Evolutionary conservation across 2,888 invertebrate genomes (phyloP), one percentile per base, ranked within the genome.

Genomic region (Dioctria linearis): DNA sequence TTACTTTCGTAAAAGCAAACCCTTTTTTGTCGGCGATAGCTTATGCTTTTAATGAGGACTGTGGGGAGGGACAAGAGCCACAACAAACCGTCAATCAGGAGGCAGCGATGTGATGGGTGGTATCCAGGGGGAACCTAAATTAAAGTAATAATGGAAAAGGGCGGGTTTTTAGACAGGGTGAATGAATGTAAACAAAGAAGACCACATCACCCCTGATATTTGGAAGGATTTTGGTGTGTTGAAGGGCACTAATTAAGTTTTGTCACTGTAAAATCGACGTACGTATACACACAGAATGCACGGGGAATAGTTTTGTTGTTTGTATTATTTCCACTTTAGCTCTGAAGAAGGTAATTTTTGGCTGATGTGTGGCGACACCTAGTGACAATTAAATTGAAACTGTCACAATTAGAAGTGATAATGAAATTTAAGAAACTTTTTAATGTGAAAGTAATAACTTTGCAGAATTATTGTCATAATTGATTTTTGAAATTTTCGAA

Each of bases 101-200:
- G 49, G 8, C 66, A 42, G 46, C 9, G 66, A 43, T 11, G 11
- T 63, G 46, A 13, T 39, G 9, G 25, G 43, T 4, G 25, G 75
- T 65, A 65, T 49, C 8, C 13, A 42, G 54, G 25, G 40, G 54
- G 46, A n/a, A 42, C 66, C 57, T 66, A 78, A 78, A 78, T 78
- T 78, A 78, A 78, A 78, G 78, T 78, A 78, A 78, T 78, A 78
- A 78, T 66, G 78, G 61, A 78, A 78, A 78, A 66, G 78, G 78
- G 66, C 63, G 76, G 76, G 25, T 66, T 54, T 78, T 51, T 78
- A 63, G 46, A 4, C 4, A 78, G 66, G 78, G 43, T 43, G 54
- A 8, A 40, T 43, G 37, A 51, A 39, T 11, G 78, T 57, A 78
- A 54, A 51, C 51, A 51, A 76, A 49, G 40, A 9, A 25, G 63